Evolutionary conservation across 2,888 invertebrate species (phyloP).

Genomic region (Opisthograptis luteolata): DNA sequence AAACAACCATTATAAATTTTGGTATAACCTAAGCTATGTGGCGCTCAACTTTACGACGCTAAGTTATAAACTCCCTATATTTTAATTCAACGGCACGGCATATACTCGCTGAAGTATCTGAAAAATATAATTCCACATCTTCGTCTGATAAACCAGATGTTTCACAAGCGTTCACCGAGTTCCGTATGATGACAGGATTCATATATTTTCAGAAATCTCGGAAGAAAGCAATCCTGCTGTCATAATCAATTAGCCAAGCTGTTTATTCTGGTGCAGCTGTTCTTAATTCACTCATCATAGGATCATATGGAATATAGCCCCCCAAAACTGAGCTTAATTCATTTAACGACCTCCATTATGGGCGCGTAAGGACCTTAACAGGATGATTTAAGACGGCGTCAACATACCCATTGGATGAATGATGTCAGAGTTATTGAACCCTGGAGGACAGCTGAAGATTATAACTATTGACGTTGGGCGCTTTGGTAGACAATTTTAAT

Average conservation of each 20-base stretch:
- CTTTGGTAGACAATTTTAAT: too few relatives aligned
- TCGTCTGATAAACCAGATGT: too few relatives aligned
- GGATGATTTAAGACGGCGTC: conserved; percentile 12
- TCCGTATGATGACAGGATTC: too few relatives aligned
- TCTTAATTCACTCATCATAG: conserved; percentile 2
- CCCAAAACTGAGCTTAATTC: conserved; percentile 12
- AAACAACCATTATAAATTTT: conserved; percentile 11
- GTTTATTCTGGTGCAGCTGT: conserved; percentile 3
- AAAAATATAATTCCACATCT: too few relatives aligned
- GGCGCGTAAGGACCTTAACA: conserved; percentile 14
- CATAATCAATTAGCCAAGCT: neutral
- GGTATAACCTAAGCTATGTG: neutral
- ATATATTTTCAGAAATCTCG: too few relatives aligned
- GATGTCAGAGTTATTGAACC: conserved; percentile 20
- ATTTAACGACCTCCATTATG: conserved; percentile 12
- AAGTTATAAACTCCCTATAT: too few relatives aligned
- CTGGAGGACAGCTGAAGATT: neutral
- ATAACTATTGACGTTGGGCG: neutral
- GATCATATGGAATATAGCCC: conserved; percentile 1
- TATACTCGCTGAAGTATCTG: too few relatives aligned
- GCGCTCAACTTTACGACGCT: neutral
- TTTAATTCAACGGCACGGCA: too few relatives aligned
- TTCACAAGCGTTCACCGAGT: too few relatives aligned
- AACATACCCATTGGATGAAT: conserved; percentile 7
- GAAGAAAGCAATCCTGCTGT: neutral